Conservation (phyloP, 2,113 vertebrate genomes). For the Gasterosteus nipponicus region DNA sequence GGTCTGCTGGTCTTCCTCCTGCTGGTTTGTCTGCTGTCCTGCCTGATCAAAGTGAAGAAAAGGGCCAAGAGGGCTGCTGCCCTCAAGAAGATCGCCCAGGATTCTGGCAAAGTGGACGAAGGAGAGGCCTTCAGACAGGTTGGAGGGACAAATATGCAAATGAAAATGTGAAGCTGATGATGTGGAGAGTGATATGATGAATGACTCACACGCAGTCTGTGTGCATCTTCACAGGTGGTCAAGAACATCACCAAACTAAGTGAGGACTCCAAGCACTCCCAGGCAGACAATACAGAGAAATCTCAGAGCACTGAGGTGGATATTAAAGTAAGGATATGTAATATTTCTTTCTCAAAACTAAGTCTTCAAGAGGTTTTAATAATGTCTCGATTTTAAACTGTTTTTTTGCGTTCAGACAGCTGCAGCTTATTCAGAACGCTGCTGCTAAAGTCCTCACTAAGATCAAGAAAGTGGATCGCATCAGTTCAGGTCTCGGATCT, state of each 20-base stretch:
- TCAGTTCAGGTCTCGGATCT: slow-evolving; percentile 70
- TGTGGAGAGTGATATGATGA: neutral
- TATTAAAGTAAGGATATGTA: slow-evolving; percentile 79
- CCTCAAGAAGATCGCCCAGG: slow-evolving; percentile 79
- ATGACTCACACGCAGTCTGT: slow-evolving; percentile 1
- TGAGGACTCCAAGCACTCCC: slow-evolving; percentile 82
- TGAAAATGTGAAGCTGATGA: neutral
- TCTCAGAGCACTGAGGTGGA: slow-evolving; percentile 85
- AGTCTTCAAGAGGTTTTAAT: slow-evolving; percentile 33
- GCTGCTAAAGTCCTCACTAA: slow-evolving; percentile 69
- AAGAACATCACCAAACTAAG: slow-evolving; percentile 82
- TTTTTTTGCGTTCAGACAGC: slow-evolving; percentile 67
- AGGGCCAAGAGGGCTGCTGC: slow-evolving; percentile 78
- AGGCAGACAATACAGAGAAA: slow-evolving; percentile 82
- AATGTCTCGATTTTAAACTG: slow-evolving; percentile 52
- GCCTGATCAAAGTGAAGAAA: slow-evolving; percentile 81
- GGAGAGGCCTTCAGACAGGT: slow-evolving; percentile 84
- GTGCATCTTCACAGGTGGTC: slow-evolving; percentile 76
- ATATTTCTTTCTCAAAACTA: neutral
- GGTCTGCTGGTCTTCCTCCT: slow-evolving; percentile 81
- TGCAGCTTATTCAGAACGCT: slow-evolving; percentile 68
- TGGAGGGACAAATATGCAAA: slow-evolving; percentile 4
- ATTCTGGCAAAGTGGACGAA: slow-evolving; percentile 80
- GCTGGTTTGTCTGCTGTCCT: slow-evolving; percentile 81
- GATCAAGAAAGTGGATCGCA: slow-evolving; percentile 63